phyloP scores from a whole-genome alignment of 2,113 vertebrate genomes.

The Axis porcinus region DNA sequence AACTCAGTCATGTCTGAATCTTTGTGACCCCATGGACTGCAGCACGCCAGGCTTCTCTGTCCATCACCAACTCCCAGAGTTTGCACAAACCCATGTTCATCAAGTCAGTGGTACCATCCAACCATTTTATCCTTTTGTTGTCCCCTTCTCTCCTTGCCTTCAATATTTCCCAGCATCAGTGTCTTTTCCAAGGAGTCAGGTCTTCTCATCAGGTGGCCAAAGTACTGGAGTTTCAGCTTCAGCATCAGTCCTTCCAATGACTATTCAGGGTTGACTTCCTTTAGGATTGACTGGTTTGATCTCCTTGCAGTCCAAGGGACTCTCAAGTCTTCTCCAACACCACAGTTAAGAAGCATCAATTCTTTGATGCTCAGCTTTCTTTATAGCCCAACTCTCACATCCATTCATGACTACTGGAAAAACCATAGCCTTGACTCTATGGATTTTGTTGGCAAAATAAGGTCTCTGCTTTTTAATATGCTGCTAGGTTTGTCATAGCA shows the following conservation, averaged over 20 bases:
- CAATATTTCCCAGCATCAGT: neutral
- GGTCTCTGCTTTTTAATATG: neutral
- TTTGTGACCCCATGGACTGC: neutral
- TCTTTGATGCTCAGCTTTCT: neutral
- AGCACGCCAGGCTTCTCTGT: rapidly evolving
- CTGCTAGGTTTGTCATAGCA: neutral
- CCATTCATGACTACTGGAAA: neutral
- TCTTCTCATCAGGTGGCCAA: neutral
- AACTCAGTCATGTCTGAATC: neutral
- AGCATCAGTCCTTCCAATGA: neutral
- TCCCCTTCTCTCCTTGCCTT: neutral
- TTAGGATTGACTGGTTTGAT: neutral
- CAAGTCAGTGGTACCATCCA: neutral
- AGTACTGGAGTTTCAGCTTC: neutral
- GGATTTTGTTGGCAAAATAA: neutral
- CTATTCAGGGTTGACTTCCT: neutral
- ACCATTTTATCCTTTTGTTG: neutral
- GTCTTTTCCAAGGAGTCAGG: neutral
- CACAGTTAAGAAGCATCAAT: neutral
- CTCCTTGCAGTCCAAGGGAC: neutral
- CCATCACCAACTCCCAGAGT: neutral
- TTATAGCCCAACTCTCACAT: neutral
- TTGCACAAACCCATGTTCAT: neutral
- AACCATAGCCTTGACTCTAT: neutral
- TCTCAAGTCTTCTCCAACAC: neutral